phyloP scores from a whole-genome alignment of 2,888 invertebrate genomes.

The Drepana falcataria region DNA sequence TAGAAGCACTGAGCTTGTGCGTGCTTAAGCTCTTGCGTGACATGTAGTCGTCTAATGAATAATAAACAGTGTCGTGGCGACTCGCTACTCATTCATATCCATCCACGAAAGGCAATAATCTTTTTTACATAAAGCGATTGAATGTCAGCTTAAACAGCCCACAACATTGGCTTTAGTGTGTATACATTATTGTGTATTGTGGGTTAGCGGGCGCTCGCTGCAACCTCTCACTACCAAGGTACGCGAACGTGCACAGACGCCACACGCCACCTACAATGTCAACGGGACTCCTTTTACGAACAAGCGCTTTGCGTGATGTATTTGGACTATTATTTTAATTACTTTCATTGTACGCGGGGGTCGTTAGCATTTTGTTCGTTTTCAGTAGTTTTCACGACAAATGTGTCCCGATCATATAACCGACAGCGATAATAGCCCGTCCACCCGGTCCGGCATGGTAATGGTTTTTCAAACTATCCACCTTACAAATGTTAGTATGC shows the following conservation, averaged over 20 bases:
- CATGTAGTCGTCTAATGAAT: slow-evolving; percentile 73
- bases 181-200: slow-evolving; percentile 31
- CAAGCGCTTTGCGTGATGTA: slow-evolving; percentile 63
- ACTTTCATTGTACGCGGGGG: slow-evolving; percentile 59
- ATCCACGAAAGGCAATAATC: slow-evolving; percentile 66
- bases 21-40: slow-evolving; percentile 70
- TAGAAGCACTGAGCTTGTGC: slow-evolving; percentile 64
- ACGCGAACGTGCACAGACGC: slow-evolving; percentile 17
- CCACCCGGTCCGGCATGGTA: slow-evolving; percentile 26
- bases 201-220: slow-evolving; percentile 20
- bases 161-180: slow-evolving; percentile 44
- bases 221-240: slow-evolving; percentile 31
- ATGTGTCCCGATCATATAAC: slow-evolving; percentile 34
- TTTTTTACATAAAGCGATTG: slow-evolving; percentile 63
- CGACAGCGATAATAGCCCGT: slow-evolving; percentile 36
- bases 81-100: slow-evolving; percentile 72
- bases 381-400: slow-evolving; percentile 46
- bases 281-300: slow-evolving; percentile 39
- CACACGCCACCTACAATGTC: slow-evolving; percentile 33
- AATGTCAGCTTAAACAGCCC: slow-evolving; percentile 47
- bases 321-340: slow-evolving; percentile 71
- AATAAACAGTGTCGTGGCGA: slow-evolving; percentile 71
- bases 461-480: slow-evolving; percentile 53
- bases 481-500: slow-evolving; percentile 26
- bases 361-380: slow-evolving; percentile 51